Percentiles rank a stretch among this genome's conserved stretches.
phyloP scores from a whole-genome alignment of 1,140 invertebrate genomes.

The Drosophila albomicans region DNA sequence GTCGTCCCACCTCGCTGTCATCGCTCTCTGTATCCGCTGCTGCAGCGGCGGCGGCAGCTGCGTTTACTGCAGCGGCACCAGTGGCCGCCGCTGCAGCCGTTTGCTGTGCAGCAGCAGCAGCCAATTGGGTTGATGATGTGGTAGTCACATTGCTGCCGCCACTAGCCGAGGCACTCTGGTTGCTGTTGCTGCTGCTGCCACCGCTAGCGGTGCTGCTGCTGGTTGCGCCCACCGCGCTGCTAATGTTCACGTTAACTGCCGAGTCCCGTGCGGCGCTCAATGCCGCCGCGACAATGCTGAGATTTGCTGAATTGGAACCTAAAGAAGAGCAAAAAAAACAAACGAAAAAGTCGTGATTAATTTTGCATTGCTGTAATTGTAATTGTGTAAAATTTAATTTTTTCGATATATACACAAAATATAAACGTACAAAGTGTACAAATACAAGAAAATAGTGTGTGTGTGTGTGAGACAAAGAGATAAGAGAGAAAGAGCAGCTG shows the following conservation, averaged over 20 bases:
- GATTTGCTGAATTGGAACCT: slow-evolving; percentile 70
- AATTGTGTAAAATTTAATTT: background rate
- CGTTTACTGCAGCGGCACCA: slow-evolving; percentile 29
- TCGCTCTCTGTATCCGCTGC: slow-evolving; percentile 88
- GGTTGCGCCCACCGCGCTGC: slow-evolving; percentile 72
- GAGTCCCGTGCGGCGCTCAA: slow-evolving; percentile 67
- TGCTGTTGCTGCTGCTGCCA: slow-evolving; percentile 47
- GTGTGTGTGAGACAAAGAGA: slow-evolving; percentile 3
- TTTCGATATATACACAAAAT: slow-evolving; percentile 18
- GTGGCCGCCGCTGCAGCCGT: slow-evolving; percentile 19
- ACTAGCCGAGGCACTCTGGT: slow-evolving; percentile 53
- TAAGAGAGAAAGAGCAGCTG: slow-evolving; percentile 25
- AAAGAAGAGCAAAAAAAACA: slow-evolving; percentile 1
- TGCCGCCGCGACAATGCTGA: slow-evolving; percentile 71
- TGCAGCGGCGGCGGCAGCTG: slow-evolving; percentile 56
- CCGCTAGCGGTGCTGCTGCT: slow-evolving; percentile 57
- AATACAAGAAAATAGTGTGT: background rate
- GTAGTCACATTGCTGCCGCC: slow-evolving; percentile 36
- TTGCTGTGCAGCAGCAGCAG: slow-evolving; percentile 8
- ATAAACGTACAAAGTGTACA: slow-evolving; percentile 13
- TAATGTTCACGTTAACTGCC: slow-evolving; percentile 44
- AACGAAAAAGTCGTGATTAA: slow-evolving; percentile 34
- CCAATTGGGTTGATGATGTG: slow-evolving; percentile 27
- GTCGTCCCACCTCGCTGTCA: slow-evolving; percentile 94
- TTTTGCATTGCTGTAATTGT: slow-evolving; percentile 10